Conservation (phyloP, 2,888 invertebrate species). For the Andrena minutula region DNA sequence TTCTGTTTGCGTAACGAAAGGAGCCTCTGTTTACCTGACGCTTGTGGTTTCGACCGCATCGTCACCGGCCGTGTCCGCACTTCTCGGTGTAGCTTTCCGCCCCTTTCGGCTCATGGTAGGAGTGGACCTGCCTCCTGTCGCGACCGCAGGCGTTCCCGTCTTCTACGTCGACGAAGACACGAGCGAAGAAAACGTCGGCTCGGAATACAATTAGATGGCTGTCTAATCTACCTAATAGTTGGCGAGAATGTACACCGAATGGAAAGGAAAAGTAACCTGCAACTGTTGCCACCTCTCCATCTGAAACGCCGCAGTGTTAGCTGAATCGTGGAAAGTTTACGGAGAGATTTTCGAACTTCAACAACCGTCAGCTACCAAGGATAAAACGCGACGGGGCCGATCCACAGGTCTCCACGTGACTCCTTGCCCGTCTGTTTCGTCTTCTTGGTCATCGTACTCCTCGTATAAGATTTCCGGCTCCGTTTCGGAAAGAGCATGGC, state of each 20-base stretch:
- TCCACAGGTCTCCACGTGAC: not conserved
- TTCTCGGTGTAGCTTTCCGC: not conserved
- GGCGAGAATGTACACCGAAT: not conserved
- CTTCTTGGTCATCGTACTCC: conserved; percentile 53
- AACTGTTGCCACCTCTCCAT: conserved; percentile 37
- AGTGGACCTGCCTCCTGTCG: accelerated
- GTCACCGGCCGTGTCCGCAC: not conserved
- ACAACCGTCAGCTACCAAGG: conserved; percentile 25
- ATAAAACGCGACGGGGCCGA: conserved; percentile 1
- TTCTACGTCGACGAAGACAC: conserved; percentile 12
- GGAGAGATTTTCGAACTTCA: not conserved
- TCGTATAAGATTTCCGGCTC: conserved; percentile 25
- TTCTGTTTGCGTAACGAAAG: not conserved
- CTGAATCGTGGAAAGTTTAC: not conserved
- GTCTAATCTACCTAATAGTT: too few relatives aligned
- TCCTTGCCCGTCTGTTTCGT: not conserved
- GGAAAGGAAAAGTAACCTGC: conserved; percentile 32
- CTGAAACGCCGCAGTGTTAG: conserved; percentile 10
- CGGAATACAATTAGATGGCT: too few relatives aligned
- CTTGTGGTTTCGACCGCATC: not conserved
- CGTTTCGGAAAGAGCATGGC: not conserved
- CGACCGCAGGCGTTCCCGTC: not conserved
- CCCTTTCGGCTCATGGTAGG: not conserved
- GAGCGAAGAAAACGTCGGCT: too few relatives aligned
- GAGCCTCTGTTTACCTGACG: conserved; percentile 16